These are phyloP conservation scores for Urocitellus parryii DNA, from an alignment of 2,113 vertebrate species.

Conservation along the genomic window DNA sequence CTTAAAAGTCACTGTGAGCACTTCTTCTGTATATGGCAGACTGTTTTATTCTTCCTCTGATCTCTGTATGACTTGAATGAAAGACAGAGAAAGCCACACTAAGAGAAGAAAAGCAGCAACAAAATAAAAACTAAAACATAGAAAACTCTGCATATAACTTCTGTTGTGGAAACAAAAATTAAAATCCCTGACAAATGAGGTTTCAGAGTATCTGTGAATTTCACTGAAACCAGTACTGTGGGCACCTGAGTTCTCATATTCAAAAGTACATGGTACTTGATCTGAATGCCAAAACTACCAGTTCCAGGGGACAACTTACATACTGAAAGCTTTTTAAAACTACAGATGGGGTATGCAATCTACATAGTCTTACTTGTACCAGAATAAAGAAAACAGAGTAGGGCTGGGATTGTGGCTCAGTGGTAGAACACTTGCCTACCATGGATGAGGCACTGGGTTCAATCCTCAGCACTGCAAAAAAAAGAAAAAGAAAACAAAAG, in stretches of 20 bases:
- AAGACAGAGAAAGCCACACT: not conserved
- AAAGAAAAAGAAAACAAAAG: no score
- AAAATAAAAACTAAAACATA: not conserved
- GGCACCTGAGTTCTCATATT: not conserved
- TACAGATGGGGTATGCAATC: not conserved
- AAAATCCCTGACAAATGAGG: not conserved
- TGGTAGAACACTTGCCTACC: no score
- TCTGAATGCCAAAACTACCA: not conserved
- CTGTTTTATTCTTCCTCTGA: not conserved
- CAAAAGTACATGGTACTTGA: not conserved
- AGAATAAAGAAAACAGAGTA: not conserved
- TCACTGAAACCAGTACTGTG: not conserved
- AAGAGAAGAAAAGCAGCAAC: not conserved
- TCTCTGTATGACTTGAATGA: not conserved
- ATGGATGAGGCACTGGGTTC: no score
- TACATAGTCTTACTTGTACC: not conserved
- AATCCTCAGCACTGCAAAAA: no score
- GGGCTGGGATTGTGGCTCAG: no score
- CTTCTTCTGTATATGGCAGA: not conserved
- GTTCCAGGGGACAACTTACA: not conserved
- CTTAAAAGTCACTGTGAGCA: not conserved
- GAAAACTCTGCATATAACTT: not conserved
- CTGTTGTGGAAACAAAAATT: not conserved
- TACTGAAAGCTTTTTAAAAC: not conserved
- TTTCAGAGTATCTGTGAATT: not conserved